Evolutionary conservation across 2,113 vertebrate species (phyloP).

Genomic region (Rhodinocichla rosea): DNA sequence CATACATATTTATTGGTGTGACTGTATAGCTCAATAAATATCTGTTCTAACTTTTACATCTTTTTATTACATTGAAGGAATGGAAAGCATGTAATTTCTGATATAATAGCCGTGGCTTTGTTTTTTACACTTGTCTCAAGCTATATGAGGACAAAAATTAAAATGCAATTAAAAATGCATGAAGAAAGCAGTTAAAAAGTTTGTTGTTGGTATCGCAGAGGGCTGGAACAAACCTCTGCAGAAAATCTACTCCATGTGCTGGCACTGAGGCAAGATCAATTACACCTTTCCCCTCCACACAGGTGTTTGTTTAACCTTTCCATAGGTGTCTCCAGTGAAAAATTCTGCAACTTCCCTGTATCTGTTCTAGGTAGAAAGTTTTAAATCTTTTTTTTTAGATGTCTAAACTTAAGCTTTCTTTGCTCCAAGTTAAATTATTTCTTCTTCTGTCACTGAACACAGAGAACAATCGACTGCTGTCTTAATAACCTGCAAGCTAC

Average conservation of each 20-base stretch:
- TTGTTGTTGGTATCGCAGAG: background rate
- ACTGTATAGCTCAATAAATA: conserved; percentile 2
- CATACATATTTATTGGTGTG: conserved; percentile 51
- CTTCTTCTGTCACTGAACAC: conserved; percentile 57
- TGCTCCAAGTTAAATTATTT: conserved; percentile 57
- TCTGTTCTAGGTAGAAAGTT: background rate
- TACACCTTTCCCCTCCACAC: background rate
- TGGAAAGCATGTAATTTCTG: conserved; percentile 1
- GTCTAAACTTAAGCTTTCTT: conserved; percentile 46
- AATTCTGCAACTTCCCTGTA: background rate
- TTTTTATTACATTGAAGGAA: background rate
- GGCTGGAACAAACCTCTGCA: background rate
- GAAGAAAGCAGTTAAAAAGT: conserved; percentile 5
- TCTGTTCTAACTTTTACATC: background rate
- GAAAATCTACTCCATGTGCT: background rate
- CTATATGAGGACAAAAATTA: background rate
- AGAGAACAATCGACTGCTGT: conserved; percentile 55
- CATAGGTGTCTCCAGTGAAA: background rate
- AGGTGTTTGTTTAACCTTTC: conserved; percentile 59
- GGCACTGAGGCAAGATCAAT: conserved; percentile 19
- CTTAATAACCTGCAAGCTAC: conserved; percentile 58
- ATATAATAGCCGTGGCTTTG: background rate
- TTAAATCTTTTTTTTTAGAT: background rate
- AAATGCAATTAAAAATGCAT: conserved; percentile 51
- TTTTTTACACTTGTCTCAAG: conserved; percentile 9